Conservation (phyloP, 35 echinoderm and acorn worm genomes). For the Patiria miniata region DNA sequence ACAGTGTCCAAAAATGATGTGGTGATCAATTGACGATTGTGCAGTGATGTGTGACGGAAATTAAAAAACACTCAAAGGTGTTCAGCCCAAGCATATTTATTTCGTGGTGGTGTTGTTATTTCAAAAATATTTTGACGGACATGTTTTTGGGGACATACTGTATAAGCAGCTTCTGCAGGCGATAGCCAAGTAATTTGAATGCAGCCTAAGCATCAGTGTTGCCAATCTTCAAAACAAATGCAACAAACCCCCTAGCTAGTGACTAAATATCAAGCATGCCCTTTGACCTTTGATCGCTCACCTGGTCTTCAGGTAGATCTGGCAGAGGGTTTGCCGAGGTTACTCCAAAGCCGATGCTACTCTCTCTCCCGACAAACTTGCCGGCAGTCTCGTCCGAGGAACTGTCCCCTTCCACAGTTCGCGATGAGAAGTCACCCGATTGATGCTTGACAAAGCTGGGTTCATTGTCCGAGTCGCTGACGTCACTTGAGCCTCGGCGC, state of each 20-base stretch:
- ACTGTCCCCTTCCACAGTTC: conserved; percentile 51
- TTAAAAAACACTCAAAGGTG: too few species aligned
- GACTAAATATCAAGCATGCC: background rate
- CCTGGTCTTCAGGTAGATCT: conserved; percentile 68
- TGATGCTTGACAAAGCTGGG: conserved; percentile 17
- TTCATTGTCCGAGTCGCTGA: conserved; percentile 50
- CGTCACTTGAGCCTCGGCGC: conserved; percentile 51
- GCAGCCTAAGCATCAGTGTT: background rate
- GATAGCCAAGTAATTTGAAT: too few species aligned
- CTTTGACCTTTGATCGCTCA: conserved; percentile 35
- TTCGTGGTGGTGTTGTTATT: too few species aligned
- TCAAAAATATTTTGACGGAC: too few species aligned
- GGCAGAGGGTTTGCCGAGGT: conserved; percentile 38
- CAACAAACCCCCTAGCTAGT: background rate
- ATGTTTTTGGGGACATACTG: too few species aligned
- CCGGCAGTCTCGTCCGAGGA: conserved; percentile 52
- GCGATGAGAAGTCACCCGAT: conserved; percentile 20
- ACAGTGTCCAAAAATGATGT: too few species aligned
- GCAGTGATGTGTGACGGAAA: too few species aligned
- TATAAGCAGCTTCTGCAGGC: too few species aligned
- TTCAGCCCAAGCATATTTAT: too few species aligned
- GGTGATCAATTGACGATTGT: too few species aligned
- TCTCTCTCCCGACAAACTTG: background rate
- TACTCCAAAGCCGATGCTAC: conserved; percentile 10
- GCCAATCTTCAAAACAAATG: background rate